phyloP scores from a whole-genome alignment of 2,888 invertebrate species.

The Sinohyriopsis cumingii region DNA sequence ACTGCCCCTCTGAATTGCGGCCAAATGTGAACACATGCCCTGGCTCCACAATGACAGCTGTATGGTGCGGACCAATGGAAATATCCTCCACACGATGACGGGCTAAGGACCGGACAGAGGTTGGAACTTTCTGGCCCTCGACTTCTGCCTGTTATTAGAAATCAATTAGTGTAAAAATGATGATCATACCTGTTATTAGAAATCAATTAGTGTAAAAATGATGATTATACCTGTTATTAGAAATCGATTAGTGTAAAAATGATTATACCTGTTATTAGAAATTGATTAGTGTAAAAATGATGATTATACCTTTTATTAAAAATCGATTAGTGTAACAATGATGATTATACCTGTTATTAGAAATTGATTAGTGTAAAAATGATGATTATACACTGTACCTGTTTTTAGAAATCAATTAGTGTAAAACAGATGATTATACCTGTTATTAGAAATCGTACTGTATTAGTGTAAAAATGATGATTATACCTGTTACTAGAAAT shows the following conservation, averaged over 20 bases:
- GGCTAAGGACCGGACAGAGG: conserved; percentile 74
- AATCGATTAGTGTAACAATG: neutral
- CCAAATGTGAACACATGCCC: conserved; percentile 80
- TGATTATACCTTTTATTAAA: conserved; percentile 56
- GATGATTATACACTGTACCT: too few species aligned
- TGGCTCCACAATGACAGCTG: conserved; percentile 78
- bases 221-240: conserved; percentile 56
- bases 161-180: neutral
- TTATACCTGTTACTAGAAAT: conserved; percentile 51
- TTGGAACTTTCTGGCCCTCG: conserved; percentile 72
- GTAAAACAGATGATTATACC: conserved; percentile 40
- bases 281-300: neutral
- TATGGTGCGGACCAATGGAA: conserved; percentile 78
- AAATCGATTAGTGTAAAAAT: neutral
- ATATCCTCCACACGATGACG: conserved; percentile 76
- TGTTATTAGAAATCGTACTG: conserved; percentile 32
- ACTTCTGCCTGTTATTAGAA: conserved; percentile 67
- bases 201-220: neutral
- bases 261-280: conserved; percentile 51
- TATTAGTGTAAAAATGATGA: neutral
- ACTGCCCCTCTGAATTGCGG: conserved; percentile 78
- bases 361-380: neutral
- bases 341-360: conserved; percentile 56
- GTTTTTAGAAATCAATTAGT: conserved; percentile 8
- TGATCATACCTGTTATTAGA: conserved; percentile 56